These are phyloP conservation scores for Fregetta grallaria DNA, from an alignment of 2,113 vertebrate genomes.

Conservation along the genomic window DNA sequence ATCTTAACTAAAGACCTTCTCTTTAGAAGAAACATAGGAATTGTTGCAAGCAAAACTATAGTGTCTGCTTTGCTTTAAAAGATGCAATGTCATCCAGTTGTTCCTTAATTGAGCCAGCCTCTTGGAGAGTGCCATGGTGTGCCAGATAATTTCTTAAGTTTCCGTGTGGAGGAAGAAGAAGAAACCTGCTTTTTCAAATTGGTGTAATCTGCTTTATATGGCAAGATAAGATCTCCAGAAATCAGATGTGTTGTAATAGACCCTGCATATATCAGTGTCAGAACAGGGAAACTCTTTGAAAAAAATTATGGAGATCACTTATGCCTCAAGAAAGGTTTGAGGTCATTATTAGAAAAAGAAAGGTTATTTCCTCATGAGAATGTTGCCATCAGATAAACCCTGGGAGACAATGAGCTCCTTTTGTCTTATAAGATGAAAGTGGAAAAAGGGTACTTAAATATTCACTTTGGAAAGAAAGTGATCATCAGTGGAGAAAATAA, in stretches of 20 bases:
- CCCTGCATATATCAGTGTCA: not conserved
- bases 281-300: not conserved
- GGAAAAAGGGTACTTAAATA: not conserved
- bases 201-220: not conserved
- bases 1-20: not conserved
- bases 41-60: not conserved
- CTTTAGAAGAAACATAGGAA: not conserved
- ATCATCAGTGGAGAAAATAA: conserved; percentile 4
- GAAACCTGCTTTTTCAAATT: not conserved
- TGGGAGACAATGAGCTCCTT: not conserved
- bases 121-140: not conserved
- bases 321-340: not conserved
- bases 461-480: conserved; percentile 2
- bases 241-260: not conserved
- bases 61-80: not conserved
- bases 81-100: not conserved
- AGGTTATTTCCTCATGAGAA: not conserved
- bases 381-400: not conserved
- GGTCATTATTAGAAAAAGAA: not conserved
- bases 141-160: not conserved
- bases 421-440: conserved; percentile 9
- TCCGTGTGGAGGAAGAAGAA: not conserved
- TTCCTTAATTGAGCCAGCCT: not conserved
- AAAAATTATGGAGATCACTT: not conserved
- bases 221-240: not conserved